A percentile compares a stretch with the other conserved stretches of the same genome.
phyloP scores from a whole-genome alignment of 2,113 vertebrate genomes.

The Rhabdomys dilectus region DNA sequence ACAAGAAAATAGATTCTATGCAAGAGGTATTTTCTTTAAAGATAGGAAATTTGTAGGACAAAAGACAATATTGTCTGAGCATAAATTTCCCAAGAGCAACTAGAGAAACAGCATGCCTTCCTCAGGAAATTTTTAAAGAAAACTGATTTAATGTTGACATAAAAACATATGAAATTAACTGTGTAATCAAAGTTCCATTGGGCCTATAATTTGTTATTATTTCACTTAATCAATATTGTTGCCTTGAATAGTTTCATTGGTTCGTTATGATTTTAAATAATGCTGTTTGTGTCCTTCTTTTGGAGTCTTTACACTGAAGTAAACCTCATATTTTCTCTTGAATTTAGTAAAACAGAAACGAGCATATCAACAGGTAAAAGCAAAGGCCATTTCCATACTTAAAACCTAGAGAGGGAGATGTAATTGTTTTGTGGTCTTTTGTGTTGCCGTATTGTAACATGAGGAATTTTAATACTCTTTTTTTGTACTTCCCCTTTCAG shows the following conservation, averaged over 20 bases:
- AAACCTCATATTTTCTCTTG: not conserved
- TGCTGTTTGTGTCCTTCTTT: not conserved
- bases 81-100: conserved; percentile 69
- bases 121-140: conserved; percentile 52
- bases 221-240: conserved; percentile 46
- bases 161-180: conserved; percentile 52
- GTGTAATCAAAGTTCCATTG: conserved; percentile 21
- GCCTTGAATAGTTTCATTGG: not conserved
- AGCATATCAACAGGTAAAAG: conserved; percentile 50
- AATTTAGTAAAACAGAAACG: not conserved
- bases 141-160: conserved; percentile 45
- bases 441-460: too few relatives aligned
- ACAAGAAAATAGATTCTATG: conserved; percentile 84
- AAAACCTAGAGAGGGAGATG: not conserved
- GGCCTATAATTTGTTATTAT: not conserved
- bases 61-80: conserved; percentile 51
- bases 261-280: not conserved
- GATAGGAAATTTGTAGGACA: conserved; percentile 55
- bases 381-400: not conserved
- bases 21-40: conserved; percentile 74
- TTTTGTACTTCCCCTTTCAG: not conserved
- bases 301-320: not conserved
- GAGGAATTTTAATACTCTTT: not conserved
- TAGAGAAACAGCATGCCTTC: conserved; percentile 54
- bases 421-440: not conserved